These are phyloP conservation scores for Choreutis nemorana DNA, from an alignment of 2,888 invertebrate species.

Conservation along the genomic window DNA sequence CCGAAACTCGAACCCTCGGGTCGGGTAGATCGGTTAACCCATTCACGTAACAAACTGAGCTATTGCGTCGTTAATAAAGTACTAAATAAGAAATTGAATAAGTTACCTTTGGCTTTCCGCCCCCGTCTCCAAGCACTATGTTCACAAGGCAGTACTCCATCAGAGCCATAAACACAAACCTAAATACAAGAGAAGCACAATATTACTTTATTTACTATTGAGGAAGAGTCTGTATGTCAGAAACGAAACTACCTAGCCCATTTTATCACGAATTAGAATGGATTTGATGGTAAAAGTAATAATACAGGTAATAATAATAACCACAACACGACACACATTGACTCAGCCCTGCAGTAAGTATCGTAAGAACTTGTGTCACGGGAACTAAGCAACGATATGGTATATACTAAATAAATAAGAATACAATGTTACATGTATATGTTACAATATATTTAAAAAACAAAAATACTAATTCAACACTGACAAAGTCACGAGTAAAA, in stretches of 20 bases:
- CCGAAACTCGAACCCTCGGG: too few relatives aligned
- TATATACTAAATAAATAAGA: too few relatives aligned
- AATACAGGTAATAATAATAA: background rate
- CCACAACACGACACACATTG: background rate
- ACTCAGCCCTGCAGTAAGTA: background rate
- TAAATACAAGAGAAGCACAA: constrained; percentile 23
- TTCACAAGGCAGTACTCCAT: constrained; percentile 94
- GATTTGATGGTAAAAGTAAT: background rate
- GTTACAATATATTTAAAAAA: too few relatives aligned
- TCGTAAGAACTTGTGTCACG: too few relatives aligned
- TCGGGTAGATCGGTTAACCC: too few relatives aligned
- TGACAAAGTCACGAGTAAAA: too few relatives aligned
- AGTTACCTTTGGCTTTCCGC: constrained; percentile 65
- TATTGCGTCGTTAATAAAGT: background rate
- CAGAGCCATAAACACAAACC: constrained; percentile 91
- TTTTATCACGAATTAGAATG: background rate
- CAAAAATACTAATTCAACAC: too few relatives aligned
- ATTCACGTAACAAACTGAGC: too few relatives aligned
- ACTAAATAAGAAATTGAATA: constrained; percentile 13
- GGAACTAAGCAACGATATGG: too few relatives aligned
- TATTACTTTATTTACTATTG: too few relatives aligned
- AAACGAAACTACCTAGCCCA: background rate
- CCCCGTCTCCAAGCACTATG: constrained; percentile 80
- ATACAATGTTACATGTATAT: too few relatives aligned
- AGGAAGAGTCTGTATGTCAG: too few relatives aligned